Evolutionary conservation across 2,797 vertebrate species (phyloP), one percentile per base, ranked within the genome.

Genomic region (Peromyscus aztecus): DNA sequence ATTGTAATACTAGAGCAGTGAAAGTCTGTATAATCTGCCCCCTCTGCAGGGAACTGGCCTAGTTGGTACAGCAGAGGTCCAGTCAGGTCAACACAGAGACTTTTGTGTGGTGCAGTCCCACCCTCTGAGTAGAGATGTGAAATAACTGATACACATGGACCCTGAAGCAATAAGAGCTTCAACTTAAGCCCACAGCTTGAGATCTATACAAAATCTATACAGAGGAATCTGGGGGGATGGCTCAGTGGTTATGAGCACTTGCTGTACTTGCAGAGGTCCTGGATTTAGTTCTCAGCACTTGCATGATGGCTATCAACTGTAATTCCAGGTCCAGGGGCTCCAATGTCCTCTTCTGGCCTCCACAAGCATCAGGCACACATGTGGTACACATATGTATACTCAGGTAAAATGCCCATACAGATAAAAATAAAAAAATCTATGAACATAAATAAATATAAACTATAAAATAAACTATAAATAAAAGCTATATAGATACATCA

Each of bases 1-100:
- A 76, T 27, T 73, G 21, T 92, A 86, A 91, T 91, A 92, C 86
- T 94, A 90, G 92, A 89, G 85, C 24, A 24, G 29, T 7, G 16
- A 94, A 83, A 49, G 71, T 21, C 77, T 94, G 69, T 52, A 29
- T 78, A 91, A 69, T 16, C n/a, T 49, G 14, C 57, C 49, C 63
- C 81, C 69, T 52, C 34, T 7, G 1, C 67, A 75, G 75, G 69
- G 67, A 67, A 91, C 61, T 57, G 63, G 46, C 71, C 55, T 94
- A 37, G 55, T 90, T n/a, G 80, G 29, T 86, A 27, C 37, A 90
- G 29, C 80, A 82, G 23, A 97, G 43, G 27, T 89, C 16, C 43
- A 77, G 40, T 90, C 75, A 94, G 52, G 43, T 24, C 76, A 59
- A 37, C 55, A 83, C 12, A 71, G 86, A 96, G 46, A 85, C 49